These are phyloP conservation scores for Myiozetetes cayanensis DNA, from an alignment of 2,113 vertebrate genomes.

Conservation along the genomic window DNA sequence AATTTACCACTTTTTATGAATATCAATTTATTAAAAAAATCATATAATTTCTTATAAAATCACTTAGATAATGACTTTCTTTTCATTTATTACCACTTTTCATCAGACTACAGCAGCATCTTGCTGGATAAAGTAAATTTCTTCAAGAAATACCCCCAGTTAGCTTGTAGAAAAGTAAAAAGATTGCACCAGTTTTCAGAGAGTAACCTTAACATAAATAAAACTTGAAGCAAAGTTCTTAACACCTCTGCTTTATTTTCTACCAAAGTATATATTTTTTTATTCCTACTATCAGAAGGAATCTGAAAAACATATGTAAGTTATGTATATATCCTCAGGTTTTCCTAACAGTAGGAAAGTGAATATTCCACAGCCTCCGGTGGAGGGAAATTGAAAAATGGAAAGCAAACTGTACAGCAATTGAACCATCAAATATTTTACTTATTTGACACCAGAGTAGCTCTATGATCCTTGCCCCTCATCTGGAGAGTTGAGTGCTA, in stretches of 20 bases:
- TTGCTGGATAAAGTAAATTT: neutral
- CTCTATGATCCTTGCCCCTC: neutral
- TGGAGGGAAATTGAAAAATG: neutral
- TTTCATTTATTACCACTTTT: neutral
- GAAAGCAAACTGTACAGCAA: neutral
- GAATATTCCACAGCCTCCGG: neutral
- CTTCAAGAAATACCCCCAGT: neutral
- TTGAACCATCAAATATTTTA: neutral
- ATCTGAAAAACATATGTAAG: neutral
- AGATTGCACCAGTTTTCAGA: neutral
- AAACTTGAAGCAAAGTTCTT: neutral
- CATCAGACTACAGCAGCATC: neutral
- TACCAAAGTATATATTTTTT: neutral
- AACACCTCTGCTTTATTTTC: neutral
- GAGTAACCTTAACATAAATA: fast-evolving
- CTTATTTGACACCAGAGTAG: neutral
- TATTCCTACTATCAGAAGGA: neutral
- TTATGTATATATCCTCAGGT: neutral
- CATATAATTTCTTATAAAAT: neutral
- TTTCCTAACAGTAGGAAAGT: neutral
- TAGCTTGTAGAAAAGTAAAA: neutral
- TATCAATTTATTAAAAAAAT: neutral
- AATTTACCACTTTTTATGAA: neutral
- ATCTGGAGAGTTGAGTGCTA: neutral
- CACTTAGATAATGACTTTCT: neutral